phyloP scores from a whole-genome alignment of 2,888 invertebrate species.

The Hirudinaria manillensis region DNA sequence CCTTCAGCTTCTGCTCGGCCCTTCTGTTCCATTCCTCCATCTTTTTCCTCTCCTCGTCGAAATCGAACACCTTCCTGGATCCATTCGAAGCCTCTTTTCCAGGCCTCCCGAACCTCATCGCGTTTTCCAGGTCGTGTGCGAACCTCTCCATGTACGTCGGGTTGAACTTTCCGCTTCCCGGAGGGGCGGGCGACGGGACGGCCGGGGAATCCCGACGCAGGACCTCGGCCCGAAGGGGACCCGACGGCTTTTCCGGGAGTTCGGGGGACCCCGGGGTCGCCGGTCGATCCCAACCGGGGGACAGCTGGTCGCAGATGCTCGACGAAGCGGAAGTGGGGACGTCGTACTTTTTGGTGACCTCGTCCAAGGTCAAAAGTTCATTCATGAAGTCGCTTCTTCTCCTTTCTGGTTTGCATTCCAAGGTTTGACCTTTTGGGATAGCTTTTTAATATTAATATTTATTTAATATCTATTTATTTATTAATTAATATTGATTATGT shows the following conservation, averaged over 20 bases:
- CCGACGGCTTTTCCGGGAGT: neutral
- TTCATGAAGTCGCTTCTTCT: neutral
- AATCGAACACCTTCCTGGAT: conserved; percentile 30
- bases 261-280: neutral
- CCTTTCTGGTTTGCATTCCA: neutral
- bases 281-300: neutral
- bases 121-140: neutral
- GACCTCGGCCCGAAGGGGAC: neutral
- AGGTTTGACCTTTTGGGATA: too few species aligned
- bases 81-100: too few species aligned
- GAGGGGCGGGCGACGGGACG: neutral
- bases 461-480: too few species aligned
- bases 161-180: neutral
- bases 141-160: conserved; percentile 6
- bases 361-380: conserved; percentile 10
- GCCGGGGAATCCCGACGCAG: neutral
- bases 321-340: neutral
- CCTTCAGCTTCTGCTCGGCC: conserved; percentile 44
- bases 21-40: conserved; percentile 44
- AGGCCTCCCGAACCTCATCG: neutral
- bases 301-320: neutral
- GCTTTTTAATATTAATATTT: too few species aligned
- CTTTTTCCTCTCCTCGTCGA: conserved; percentile 37
- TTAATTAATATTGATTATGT: too few species aligned
- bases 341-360: conserved; percentile 18